Conservation (phyloP, 2,113 vertebrate species). For the Malurus elegans region DNA sequence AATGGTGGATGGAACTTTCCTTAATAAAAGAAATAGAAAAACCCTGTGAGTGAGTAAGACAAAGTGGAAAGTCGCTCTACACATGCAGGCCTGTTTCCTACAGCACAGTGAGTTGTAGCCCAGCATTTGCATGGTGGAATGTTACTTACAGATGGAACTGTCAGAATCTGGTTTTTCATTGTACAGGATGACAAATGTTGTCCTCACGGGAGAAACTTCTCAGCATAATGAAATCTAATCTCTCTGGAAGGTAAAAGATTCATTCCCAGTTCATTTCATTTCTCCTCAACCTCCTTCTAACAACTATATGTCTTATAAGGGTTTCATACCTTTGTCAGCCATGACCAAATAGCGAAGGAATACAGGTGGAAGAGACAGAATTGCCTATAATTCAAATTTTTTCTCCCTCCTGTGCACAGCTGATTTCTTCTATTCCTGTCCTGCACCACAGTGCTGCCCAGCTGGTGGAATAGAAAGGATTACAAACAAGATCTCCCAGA, state of each 20-base stretch:
- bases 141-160: slow-evolving; percentile 5
- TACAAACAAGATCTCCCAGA: background rate
- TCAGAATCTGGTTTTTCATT: slow-evolving; percentile 38
- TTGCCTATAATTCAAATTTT: background rate
- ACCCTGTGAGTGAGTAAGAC: background rate
- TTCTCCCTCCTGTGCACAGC: background rate
- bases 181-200: background rate
- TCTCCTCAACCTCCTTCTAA: background rate
- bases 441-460: background rate
- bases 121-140: background rate
- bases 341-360: background rate
- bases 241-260: background rate
- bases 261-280: background rate
- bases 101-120: background rate
- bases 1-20: background rate
- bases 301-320: background rate
- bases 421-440: background rate
- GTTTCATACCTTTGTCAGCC: background rate
- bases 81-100: background rate
- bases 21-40: background rate
- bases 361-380: background rate
- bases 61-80: background rate
- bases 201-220: background rate
- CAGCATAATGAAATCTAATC: slow-evolving; percentile 27
- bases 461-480: background rate